phyloP scores from a whole-genome alignment of 2,113 vertebrate species.

The Murina feae region DNA sequence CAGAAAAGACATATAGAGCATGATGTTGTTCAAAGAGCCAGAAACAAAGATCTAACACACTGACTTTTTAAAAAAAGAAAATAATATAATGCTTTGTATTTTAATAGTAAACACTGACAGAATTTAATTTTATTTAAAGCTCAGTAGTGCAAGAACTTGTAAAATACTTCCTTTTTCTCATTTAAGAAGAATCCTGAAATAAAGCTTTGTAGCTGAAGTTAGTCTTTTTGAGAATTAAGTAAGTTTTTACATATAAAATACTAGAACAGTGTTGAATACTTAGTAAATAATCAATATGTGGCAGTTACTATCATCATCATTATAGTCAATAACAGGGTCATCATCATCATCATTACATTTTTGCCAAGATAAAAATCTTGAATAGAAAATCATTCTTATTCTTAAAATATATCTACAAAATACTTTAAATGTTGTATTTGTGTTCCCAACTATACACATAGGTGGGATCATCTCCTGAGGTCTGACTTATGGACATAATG shows the following conservation, averaged over 20 bases:
- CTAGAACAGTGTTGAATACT: not conserved
- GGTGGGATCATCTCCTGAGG: not conserved
- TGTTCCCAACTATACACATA: not conserved
- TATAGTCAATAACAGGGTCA: not conserved
- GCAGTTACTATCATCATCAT: not conserved
- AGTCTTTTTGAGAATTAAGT: constrained; percentile 10
- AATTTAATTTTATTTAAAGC: constrained; percentile 36
- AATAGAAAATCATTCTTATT: not conserved
- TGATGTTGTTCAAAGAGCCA: not conserved
- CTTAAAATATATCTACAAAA: not conserved
- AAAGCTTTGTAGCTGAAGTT: not conserved
- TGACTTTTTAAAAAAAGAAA: not conserved
- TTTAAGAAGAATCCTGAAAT: not conserved
- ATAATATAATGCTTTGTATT: not conserved
- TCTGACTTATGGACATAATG: not conserved
- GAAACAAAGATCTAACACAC: not conserved
- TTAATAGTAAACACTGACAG: constrained; percentile 28
- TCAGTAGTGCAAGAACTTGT: not conserved
- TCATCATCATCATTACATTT: not conserved
- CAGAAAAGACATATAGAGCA: not conserved
- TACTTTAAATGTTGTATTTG: not conserved
- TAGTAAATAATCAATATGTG: not conserved
- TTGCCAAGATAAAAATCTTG: not conserved
- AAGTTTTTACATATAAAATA: not conserved
- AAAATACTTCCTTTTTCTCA: constrained; percentile 29